Percentiles rank a stretch among this genome's conserved stretches.
Evolutionary conservation across 37 sponge, comb jelly and placozoan species (phyloP).

Genomic region (Cliona cf. orientalis): DNA sequence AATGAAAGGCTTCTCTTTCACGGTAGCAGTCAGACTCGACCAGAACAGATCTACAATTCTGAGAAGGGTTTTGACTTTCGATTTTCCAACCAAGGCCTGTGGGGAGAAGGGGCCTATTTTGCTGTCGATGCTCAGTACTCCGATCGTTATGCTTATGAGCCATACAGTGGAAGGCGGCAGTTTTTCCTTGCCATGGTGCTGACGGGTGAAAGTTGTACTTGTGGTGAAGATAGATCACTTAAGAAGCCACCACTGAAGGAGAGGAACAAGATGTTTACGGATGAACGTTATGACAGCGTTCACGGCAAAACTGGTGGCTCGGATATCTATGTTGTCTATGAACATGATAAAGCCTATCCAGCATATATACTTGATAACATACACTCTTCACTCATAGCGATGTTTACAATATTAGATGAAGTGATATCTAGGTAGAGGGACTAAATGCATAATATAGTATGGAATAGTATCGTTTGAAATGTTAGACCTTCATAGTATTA

Average conservation of each 20-base stretch:
- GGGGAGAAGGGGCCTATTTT: slow-evolving; percentile 79
- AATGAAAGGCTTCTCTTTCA: slow-evolving; percentile 66
- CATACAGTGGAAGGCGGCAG: slow-evolving; percentile 22
- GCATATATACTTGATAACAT: no score
- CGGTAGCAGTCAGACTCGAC: slow-evolving; percentile 46
- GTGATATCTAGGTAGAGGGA: no score
- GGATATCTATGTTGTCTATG: no score
- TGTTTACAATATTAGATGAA: no score
- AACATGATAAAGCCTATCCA: no score
- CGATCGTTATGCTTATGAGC: slow-evolving; percentile 25
- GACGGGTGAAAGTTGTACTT: slow-evolving; percentile 34
- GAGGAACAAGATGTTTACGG: no score
- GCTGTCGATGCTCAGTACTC: slow-evolving; percentile 77
- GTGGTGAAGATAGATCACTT: slow-evolving; percentile 29
- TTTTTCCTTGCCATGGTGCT: slow-evolving; percentile 59
- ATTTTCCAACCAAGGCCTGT: slow-evolving; percentile 56
- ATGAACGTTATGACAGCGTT: slow-evolving; percentile 77
- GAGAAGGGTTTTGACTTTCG: slow-evolving; percentile 76
- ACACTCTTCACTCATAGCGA: no score
- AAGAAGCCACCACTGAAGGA: slow-evolving; percentile 67
- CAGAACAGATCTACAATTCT: slow-evolving; percentile 33
- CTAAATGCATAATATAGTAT: no score
- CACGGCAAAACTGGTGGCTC: slow-evolving; percentile 52
- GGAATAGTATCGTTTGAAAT: no score
- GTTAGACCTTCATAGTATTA: no score